These are phyloP conservation scores for Drosophila putrida DNA, from an alignment of 2,888 invertebrate species.

Conservation along the genomic window DNA sequence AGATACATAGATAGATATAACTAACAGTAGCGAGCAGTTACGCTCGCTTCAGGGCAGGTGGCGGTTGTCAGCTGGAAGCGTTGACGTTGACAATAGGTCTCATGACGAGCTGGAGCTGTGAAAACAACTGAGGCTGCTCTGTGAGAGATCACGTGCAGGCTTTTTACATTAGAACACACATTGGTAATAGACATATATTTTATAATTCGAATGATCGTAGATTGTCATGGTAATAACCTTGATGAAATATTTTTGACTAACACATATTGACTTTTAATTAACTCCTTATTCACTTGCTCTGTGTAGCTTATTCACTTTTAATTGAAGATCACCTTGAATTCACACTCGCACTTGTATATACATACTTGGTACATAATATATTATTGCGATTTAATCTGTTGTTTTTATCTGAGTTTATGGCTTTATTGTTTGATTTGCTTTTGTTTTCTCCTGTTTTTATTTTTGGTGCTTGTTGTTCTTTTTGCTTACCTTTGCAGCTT, in stretches of 20 bases:
- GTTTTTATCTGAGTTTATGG: conserved; percentile 41
- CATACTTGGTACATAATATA: conserved; percentile 13
- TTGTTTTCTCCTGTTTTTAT: conserved; percentile 21
- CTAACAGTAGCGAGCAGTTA: conserved; percentile 15
- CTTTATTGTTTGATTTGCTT: conserved; percentile 19
- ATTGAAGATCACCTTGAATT: conserved; percentile 70
- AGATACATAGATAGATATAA: conserved; percentile 39
- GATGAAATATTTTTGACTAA: too few relatives aligned
- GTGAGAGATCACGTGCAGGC: conserved; percentile 65
- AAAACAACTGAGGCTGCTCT: conserved; percentile 18
- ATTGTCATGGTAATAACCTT: neutral
- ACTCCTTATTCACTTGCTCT: conserved; percentile 19
- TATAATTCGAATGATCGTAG: too few relatives aligned
- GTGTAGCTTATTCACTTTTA: neutral
- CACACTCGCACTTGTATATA: conserved; percentile 26
- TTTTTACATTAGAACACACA: neutral
- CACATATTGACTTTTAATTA: conserved; percentile 10
- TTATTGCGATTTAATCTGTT: conserved; percentile 20
- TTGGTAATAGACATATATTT: neutral
- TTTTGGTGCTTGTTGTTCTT: conserved; percentile 15
- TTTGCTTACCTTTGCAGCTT: conserved; percentile 73
- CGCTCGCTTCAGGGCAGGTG: conserved; percentile 31
- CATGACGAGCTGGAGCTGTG: conserved; percentile 51
- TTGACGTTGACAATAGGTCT: conserved; percentile 48
- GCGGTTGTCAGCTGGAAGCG: conserved; percentile 49